phyloP scores from a whole-genome alignment of 2,113 vertebrate species.

The Oncorhynchus masou region DNA sequence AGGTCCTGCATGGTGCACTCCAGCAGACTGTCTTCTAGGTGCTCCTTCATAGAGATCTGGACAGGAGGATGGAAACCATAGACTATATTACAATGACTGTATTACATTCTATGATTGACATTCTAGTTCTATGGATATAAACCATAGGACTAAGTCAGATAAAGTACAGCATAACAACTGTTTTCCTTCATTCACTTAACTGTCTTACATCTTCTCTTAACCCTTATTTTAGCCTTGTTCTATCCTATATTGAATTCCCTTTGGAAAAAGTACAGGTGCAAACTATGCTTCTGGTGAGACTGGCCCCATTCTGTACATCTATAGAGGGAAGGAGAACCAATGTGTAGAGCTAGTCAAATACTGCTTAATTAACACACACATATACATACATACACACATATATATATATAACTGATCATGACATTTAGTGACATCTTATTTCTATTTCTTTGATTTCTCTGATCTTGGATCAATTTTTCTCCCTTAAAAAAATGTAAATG shows the following conservation, averaged over 20 bases:
- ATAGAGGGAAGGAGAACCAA: slow-evolving; percentile 35
- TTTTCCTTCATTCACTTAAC: too few species aligned
- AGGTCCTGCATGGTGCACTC: slow-evolving; percentile 86
- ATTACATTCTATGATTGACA: too few species aligned
- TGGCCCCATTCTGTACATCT: slow-evolving; percentile 26
- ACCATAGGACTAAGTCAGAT: not conserved
- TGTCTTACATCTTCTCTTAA: not conserved
- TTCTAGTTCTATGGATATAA: not conserved
- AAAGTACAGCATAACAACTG: too few species aligned
- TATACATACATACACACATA: not conserved
- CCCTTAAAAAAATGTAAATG: not conserved
- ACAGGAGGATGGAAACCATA: not conserved
- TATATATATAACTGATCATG: slow-evolving; percentile 14
- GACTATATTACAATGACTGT: not conserved
- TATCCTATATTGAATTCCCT: not conserved
- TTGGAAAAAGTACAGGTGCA: not conserved
- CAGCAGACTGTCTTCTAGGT: slow-evolving; percentile 74
- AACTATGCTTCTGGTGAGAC: slow-evolving; percentile 3
- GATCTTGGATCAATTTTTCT: slow-evolving; percentile 35
- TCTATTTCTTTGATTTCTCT: slow-evolving; percentile 17
- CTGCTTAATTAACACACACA: not conserved
- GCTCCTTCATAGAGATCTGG: slow-evolving; percentile 80
- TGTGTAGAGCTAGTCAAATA: not conserved
- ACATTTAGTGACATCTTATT: slow-evolving; percentile 16
- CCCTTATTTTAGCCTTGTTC: not conserved